A percentile compares a stretch with the other conserved stretches of the same genome.
Evolutionary conservation across 2,797 vertebrate genomes (phyloP).

Genomic region (Rhinogobio ventralis): DNA sequence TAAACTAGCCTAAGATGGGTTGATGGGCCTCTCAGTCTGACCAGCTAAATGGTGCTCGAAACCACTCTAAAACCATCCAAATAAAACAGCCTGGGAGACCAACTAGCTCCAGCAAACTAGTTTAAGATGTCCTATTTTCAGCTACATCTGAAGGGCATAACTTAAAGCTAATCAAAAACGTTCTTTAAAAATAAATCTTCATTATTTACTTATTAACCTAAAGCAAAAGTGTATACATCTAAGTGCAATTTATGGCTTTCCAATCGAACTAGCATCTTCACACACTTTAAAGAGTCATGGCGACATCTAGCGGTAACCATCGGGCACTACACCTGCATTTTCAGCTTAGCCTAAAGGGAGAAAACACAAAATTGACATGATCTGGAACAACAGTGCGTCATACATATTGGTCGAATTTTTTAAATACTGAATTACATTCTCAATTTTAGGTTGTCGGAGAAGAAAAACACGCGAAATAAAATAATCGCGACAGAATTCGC

Average conservation of each 20-base stretch:
- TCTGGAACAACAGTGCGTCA: not conserved
- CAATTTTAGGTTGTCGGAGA: not conserved
- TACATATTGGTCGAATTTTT: not conserved
- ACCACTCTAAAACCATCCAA: not conserved
- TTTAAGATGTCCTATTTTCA: not conserved
- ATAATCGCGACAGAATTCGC: not conserved
- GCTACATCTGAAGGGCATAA: not conserved
- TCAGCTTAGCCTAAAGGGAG: not conserved
- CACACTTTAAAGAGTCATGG: not conserved
- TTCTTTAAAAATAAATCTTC: not conserved
- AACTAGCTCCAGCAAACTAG: not conserved
- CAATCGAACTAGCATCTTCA: not conserved
- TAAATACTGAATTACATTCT: not conserved
- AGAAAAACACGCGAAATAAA: not conserved
- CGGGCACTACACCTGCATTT: not conserved
- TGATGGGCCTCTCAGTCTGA: not conserved
- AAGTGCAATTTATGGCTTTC: not conserved
- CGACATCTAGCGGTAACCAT: slow-evolving; percentile 58
- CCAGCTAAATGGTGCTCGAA: not conserved
- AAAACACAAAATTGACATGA: not conserved
- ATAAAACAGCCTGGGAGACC: not conserved
- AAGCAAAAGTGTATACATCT: not conserved
- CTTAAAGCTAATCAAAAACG: not conserved
- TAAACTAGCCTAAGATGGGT: not conserved
- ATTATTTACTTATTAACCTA: not conserved